Evolutionary conservation across 1,140 invertebrate species (phyloP).

Genomic region (Pinna nobilis): DNA sequence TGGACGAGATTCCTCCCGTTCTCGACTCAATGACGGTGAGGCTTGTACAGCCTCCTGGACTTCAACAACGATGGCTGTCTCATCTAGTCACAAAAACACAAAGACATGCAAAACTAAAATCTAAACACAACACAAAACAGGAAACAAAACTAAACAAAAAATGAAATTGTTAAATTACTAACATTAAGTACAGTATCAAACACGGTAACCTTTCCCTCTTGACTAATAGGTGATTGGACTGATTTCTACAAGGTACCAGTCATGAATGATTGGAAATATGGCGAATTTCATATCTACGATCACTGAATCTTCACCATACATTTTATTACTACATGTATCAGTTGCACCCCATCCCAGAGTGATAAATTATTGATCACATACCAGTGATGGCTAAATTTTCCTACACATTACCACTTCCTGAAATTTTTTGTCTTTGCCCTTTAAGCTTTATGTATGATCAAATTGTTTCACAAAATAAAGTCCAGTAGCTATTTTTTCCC

Average conservation of each 20-base stretch:
- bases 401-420: too few relatives aligned
- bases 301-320: too few relatives aligned
- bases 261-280: not conserved
- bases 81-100: constrained; percentile 23
- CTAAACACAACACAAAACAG: constrained; percentile 10
- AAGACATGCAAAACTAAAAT: constrained; percentile 15
- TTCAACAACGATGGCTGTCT: constrained; percentile 6
- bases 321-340: too few relatives aligned
- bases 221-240: not conserved
- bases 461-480: too few relatives aligned
- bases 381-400: too few relatives aligned
- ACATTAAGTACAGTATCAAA: not conserved
- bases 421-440: too few relatives aligned
- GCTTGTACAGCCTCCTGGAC: constrained; percentile 2
- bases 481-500: too few relatives aligned
- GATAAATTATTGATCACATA: too few relatives aligned
- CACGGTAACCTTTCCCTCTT: not conserved
- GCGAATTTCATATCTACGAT: too few relatives aligned
- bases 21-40: not conserved
- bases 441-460: too few relatives aligned
- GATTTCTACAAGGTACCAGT: not conserved
- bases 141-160: not conserved
- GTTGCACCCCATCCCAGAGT: too few relatives aligned
- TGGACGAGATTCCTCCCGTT: not conserved
- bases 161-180: not conserved